phyloP scores from a whole-genome alignment of 2,797 vertebrate species.

The Rhinoraja longicauda region DNA sequence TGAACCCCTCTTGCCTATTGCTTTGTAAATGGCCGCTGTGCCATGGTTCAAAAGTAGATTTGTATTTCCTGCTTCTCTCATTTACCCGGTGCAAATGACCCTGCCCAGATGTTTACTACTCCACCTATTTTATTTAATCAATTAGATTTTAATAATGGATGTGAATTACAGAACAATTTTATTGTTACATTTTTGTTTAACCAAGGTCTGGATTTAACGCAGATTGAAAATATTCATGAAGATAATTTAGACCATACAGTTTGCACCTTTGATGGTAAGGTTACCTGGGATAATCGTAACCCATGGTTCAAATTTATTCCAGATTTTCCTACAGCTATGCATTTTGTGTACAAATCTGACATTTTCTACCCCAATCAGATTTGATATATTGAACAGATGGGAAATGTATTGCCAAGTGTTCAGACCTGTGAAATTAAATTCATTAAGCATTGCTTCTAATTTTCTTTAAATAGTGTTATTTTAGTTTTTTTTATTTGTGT shows the following conservation, averaged over 20 bases:
- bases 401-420: neutral
- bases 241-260: neutral
- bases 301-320: neutral
- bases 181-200: neutral
- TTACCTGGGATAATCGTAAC: neutral
- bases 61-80: neutral
- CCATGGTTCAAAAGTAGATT: neutral
- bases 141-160: neutral
- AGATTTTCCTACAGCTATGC: neutral
- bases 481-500: neutral
- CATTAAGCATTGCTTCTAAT: neutral
- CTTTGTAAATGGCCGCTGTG: neutral
- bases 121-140: neutral
- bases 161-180: constrained; percentile 19
- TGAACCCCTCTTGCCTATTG: neutral
- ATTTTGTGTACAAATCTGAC: neutral
- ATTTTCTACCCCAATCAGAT: neutral
- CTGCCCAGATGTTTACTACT: neutral
- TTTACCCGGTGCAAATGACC: neutral
- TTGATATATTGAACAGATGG: neutral
- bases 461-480: neutral
- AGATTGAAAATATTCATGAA: neutral
- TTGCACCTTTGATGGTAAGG: neutral
- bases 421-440: neutral
- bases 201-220: neutral